Conservation (phyloP, 2,888 invertebrate species). For the Ormyrus labotus region DNA sequence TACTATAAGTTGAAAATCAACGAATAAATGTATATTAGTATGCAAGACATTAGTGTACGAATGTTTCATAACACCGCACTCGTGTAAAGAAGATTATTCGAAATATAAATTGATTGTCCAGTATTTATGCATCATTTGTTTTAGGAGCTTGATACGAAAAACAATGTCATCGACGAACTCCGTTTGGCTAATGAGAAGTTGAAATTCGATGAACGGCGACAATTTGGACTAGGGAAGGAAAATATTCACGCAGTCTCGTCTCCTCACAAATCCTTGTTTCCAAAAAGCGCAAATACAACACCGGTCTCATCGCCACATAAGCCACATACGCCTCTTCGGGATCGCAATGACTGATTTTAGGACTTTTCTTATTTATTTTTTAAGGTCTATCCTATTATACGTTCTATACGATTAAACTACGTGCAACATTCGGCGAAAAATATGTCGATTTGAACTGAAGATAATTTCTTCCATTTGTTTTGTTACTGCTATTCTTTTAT, state of each 20-base stretch:
- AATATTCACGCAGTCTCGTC: slow-evolving; percentile 47
- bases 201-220: slow-evolving; percentile 36
- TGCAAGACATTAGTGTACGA: slow-evolving; percentile 3
- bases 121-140: slow-evolving; percentile 53
- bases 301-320: slow-evolving; percentile 54
- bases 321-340: slow-evolving; percentile 54
- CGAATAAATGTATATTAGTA: slow-evolving; percentile 31
- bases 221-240: slow-evolving; percentile 54
- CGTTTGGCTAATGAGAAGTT: slow-evolving; percentile 45
- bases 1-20: slow-evolving; percentile 32
- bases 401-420: not conserved
- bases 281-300: slow-evolving; percentile 52
- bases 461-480: slow-evolving; percentile 38
- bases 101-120: slow-evolving; percentile 21
- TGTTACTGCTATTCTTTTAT: slow-evolving; percentile 25
- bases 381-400: slow-evolving; percentile 3
- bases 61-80: slow-evolving; percentile 7
- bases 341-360: slow-evolving; percentile 55
- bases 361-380: slow-evolving; percentile 19
- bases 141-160: slow-evolving; percentile 53
- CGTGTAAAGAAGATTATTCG: not conserved
- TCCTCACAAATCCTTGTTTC: slow-evolving; percentile 51
- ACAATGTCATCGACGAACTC: slow-evolving; percentile 49
- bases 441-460: slow-evolving; percentile 13
- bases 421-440: slow-evolving; percentile 6